These are phyloP conservation scores for Sebastes steindachneri DNA, from an alignment of 2,797 vertebrate genomes.

Conservation along the genomic window DNA sequence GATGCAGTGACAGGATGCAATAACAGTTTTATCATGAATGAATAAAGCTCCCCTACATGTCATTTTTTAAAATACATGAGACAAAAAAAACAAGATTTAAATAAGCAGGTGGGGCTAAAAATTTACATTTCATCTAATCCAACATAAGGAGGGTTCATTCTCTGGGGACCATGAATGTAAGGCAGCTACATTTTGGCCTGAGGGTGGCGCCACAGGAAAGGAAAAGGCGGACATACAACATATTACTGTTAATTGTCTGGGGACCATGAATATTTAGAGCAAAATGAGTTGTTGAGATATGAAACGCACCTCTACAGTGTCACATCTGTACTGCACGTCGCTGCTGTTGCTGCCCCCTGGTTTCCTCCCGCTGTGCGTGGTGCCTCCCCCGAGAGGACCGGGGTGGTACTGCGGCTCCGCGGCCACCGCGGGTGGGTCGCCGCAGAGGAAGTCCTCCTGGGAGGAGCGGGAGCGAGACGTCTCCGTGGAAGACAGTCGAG, in stretches of 20 bases:
- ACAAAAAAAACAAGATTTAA: no score
- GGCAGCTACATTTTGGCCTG: neutral
- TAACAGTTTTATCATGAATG: no score
- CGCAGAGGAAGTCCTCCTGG: constrained; percentile 87
- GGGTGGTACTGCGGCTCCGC: constrained; percentile 80
- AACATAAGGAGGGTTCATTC: neutral
- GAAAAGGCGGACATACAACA: neutral
- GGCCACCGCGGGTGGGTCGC: constrained; percentile 39
- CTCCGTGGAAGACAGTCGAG: constrained; percentile 95
- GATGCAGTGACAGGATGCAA: no score
- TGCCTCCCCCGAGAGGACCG: constrained; percentile 62
- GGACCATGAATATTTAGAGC: neutral
- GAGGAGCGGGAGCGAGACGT: constrained; percentile 97
- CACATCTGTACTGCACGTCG: constrained; percentile 74
- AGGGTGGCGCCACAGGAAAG: neutral
- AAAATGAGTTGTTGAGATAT: neutral
- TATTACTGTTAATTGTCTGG: neutral
- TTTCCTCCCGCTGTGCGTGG: constrained; percentile 74
- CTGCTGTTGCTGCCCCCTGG: constrained; percentile 79
- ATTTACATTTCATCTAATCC: no score
- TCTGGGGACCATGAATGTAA: neutral
- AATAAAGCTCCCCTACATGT: no score
- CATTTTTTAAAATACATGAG: no score
- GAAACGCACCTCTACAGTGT: constrained; percentile 70
- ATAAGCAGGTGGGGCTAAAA: no score